These are phyloP conservation scores for Abramis brama DNA, from an alignment of 2,113 vertebrate genomes.

Conservation along the genomic window DNA sequence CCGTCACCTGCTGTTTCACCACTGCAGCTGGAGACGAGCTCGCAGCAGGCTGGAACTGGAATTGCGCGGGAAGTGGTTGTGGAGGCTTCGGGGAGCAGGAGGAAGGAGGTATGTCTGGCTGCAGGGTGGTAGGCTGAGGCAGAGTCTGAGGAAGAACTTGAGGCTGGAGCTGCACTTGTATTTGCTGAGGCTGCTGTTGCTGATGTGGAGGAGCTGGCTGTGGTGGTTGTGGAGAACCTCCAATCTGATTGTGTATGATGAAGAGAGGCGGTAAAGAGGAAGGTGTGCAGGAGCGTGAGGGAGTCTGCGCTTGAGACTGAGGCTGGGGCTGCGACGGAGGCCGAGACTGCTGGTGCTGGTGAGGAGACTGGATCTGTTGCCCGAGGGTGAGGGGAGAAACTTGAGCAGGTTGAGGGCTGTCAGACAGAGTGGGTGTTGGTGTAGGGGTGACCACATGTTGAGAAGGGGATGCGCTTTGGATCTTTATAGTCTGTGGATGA, in stretches of 20 bases:
- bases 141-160: conserved; percentile 75
- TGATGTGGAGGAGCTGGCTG: conserved; percentile 64
- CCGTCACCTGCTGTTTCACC: conserved; percentile 75
- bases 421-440: conserved; percentile 64
- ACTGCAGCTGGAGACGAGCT: conserved; percentile 57
- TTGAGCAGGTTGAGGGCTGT: conserved; percentile 78
- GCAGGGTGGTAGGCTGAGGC: conserved; percentile 69
- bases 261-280: conserved; percentile 80
- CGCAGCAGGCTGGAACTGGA: conserved; percentile 75
- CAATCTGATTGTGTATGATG: conserved; percentile 84
- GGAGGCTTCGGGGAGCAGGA: conserved; percentile 75
- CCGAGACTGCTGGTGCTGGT: conserved; percentile 80
- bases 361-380: conserved; percentile 83
- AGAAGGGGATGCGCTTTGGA: conserved; percentile 77
- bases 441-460: conserved; percentile 63
- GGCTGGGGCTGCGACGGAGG: conserved; percentile 82
- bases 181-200: conserved; percentile 61
- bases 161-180: conserved; percentile 60
- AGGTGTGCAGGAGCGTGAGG: conserved; percentile 84
- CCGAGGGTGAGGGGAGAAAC: conserved; percentile 80
- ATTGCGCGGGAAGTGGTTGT: conserved; percentile 70
- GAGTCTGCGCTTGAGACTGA: conserved; percentile 76
- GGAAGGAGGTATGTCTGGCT: conserved; percentile 71
- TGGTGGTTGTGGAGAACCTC: conserved; percentile 73
- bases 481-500: conserved; percentile 81